These are phyloP conservation scores for Apostichopus leukothele DNA, from an alignment of 53 echinoderm and acorn worm species.

Conservation along the genomic window DNA sequence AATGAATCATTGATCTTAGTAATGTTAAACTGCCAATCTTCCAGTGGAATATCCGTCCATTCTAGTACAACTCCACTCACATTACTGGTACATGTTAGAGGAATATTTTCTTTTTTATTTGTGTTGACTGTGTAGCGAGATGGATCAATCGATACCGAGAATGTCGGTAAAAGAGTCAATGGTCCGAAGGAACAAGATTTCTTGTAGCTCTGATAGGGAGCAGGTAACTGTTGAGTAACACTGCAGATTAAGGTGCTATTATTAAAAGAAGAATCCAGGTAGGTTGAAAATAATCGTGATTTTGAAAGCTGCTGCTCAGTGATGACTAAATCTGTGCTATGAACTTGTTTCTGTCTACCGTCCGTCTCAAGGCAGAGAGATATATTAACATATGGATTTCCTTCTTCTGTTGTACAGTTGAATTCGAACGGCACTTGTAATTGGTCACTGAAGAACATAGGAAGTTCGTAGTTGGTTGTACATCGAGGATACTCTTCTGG, in stretches of 20 bases:
- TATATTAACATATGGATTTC: background rate
- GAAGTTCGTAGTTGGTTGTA: background rate
- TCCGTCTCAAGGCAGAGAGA: background rate
- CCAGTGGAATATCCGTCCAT: background rate
- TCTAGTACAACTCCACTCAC: background rate
- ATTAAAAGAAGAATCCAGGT: background rate
- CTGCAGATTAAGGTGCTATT: too few species aligned
- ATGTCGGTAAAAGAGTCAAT: background rate
- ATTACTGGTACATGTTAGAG: background rate
- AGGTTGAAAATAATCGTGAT: too few species aligned
- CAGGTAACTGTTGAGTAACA: too few species aligned
- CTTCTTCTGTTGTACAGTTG: background rate
- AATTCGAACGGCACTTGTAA: background rate
- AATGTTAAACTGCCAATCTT: background rate
- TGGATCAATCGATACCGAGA: background rate
- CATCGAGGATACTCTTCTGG: background rate
- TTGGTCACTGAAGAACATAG: background rate
- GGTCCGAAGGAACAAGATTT: background rate
- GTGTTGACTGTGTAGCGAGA: background rate
- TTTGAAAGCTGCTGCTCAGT: background rate
- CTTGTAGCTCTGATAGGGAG: too few species aligned
- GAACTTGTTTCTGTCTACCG: background rate
- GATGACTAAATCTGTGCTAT: background rate
- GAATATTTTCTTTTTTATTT: background rate
- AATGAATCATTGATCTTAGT: background rate